Percentiles rank a stretch among this genome's conserved stretches.
Evolutionary conservation across 1,140 invertebrate genomes (phyloP).

Genomic region (Temnothorax curvispinosus): DNA sequence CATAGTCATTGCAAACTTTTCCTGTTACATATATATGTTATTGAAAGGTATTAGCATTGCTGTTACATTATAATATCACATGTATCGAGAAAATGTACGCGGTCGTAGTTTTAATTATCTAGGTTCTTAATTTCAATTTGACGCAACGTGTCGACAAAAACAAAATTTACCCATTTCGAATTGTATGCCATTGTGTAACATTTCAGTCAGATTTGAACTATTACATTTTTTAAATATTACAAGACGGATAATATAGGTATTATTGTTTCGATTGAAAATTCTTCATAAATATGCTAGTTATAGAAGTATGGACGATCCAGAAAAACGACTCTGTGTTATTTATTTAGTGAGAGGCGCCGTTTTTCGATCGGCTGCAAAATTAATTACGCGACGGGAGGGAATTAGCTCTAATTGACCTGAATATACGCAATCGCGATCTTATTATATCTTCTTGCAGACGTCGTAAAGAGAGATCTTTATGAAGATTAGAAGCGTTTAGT

Average conservation of each 20-base stretch:
- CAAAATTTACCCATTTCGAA: not conserved
- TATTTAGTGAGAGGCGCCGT: slow-evolving; percentile 6
- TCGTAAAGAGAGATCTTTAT: slow-evolving; percentile 17
- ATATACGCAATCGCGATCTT: slow-evolving; percentile 28
- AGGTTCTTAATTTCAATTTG: not conserved
- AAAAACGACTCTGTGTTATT: not conserved
- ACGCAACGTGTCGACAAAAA: not conserved
- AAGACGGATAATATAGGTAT: not conserved
- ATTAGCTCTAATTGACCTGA: slow-evolving; percentile 34
- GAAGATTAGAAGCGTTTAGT: not conserved
- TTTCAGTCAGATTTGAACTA: not conserved
- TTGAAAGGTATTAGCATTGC: not conserved
- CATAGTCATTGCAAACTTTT: not conserved
- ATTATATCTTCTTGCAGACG: slow-evolving; percentile 19
- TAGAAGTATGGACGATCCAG: not conserved
- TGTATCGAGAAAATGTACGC: not conserved
- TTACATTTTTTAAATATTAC: not conserved
- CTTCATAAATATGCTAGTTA: not conserved
- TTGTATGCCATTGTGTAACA: not conserved
- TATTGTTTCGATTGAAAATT: not conserved
- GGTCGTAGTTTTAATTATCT: not conserved
- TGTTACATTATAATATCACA: not conserved
- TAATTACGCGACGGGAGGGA: slow-evolving; percentile 22
- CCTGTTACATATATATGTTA: not conserved
- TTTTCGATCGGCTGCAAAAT: slow-evolving; percentile 25